Evolutionary conservation across 23 tunicate species (phyloP).

Genomic region (Clavelina lepadiformis): DNA sequence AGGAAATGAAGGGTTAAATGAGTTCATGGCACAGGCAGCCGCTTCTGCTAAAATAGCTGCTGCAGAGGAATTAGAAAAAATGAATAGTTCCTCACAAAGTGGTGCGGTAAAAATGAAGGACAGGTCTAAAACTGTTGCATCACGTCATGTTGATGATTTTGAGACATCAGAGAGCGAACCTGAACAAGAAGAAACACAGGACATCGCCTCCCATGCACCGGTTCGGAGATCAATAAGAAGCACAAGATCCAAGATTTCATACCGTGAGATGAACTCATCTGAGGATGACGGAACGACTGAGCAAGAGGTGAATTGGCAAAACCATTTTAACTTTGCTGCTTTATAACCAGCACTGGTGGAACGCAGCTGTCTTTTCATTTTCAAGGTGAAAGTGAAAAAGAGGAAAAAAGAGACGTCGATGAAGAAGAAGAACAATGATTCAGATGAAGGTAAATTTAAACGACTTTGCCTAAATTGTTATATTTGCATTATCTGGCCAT

Average conservation of each 20-base stretch:
- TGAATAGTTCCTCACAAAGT: background rate
- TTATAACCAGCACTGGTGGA: background rate
- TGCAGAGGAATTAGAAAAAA: constrained; percentile 2
- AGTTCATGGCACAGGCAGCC: constrained; percentile 13
- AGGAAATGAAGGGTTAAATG: constrained; percentile 14
- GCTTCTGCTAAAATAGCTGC: background rate
- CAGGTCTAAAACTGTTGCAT: background rate
- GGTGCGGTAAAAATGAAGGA: background rate
- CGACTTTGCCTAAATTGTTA: too few relatives aligned
- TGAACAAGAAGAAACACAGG: constrained; percentile 2
- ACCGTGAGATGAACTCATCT: constrained; percentile 16
- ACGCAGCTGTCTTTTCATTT: background rate
- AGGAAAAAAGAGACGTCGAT: too few relatives aligned
- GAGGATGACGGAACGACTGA: constrained; percentile 1
- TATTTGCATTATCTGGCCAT: too few relatives aligned
- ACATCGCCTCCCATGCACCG: constrained; percentile 17
- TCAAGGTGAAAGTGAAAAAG: background rate
- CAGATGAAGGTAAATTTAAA: too few relatives aligned
- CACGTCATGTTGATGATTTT: background rate
- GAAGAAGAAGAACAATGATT: too few relatives aligned
- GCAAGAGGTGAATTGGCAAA: background rate
- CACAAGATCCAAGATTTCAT: constrained; percentile 10
- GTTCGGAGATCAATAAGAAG: constrained; percentile 23
- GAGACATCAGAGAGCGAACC: constrained; percentile 2
- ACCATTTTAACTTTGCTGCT: background rate